Conservation (phyloP, 2,888 invertebrate genomes). For the Dicyrtomina minuta region DNA sequence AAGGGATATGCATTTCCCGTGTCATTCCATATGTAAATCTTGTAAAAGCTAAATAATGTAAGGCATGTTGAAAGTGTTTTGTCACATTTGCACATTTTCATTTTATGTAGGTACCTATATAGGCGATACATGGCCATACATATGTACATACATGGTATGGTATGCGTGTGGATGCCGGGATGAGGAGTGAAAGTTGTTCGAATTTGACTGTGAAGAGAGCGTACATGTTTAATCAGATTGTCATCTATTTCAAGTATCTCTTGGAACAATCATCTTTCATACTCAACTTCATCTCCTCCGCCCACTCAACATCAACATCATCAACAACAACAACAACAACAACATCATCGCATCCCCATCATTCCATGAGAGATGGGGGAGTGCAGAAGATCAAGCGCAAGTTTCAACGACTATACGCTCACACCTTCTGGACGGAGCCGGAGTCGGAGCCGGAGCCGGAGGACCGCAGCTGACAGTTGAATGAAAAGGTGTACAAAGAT, state of each 20-base stretch:
- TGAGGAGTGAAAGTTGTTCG: neutral
- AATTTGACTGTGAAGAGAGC: neutral
- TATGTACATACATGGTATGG: neutral
- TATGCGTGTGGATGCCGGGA: no score
- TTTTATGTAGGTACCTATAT: no score
- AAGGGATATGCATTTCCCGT: no score
- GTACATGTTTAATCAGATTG: constrained; percentile 12
- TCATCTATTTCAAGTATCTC: constrained; percentile 9
- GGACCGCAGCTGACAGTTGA: neutral
- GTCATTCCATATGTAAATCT: no score
- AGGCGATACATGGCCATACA: neutral
- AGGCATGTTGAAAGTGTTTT: no score
- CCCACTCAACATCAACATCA: constrained; percentile 4
- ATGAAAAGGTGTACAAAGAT: no score
- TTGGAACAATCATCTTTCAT: constrained; percentile 18
- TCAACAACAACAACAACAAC: neutral
- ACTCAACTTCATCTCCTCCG: constrained; percentile 10
- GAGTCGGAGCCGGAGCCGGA: no score
- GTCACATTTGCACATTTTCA: no score
- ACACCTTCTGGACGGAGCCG: no score
- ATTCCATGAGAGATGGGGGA: neutral
- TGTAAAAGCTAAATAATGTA: no score
- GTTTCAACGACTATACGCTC: no score
- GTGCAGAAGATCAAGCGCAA: neutral
- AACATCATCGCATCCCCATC: neutral